phyloP scores from a whole-genome alignment of 1,140 invertebrate genomes.

The Anadara kagoshimensis region DNA sequence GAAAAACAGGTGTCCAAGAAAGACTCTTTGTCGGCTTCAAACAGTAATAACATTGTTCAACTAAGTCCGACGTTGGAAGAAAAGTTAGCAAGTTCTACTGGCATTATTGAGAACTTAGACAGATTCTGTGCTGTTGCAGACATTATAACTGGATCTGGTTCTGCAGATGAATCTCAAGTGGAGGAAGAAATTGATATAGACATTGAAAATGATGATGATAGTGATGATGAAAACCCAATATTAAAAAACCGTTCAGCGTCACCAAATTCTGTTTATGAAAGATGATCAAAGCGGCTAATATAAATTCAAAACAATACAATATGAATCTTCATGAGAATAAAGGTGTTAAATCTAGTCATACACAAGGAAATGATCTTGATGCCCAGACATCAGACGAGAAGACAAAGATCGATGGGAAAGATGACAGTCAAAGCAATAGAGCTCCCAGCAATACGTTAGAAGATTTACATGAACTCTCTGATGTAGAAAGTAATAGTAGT shows the following conservation, averaged over 20 bases:
- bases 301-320: slow-evolving; percentile 25
- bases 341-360: too few species aligned
- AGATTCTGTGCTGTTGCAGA: slow-evolving; percentile 52
- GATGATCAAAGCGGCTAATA: slow-evolving; percentile 57
- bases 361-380: too few species aligned
- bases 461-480: too few species aligned
- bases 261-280: slow-evolving; percentile 66
- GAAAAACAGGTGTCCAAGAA: neutral
- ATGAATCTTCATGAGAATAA: too few species aligned
- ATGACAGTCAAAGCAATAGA: neutral
- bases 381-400: too few species aligned
- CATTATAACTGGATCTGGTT: slow-evolving; percentile 32
- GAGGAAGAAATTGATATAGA: slow-evolving; percentile 66
- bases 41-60: slow-evolving; percentile 8
- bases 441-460: too few species aligned
- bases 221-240: slow-evolving; percentile 54
- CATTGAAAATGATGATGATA: slow-evolving; percentile 63
- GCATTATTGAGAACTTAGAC: slow-evolving; percentile 49
- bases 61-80: slow-evolving; percentile 40
- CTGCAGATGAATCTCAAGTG: slow-evolving; percentile 34
- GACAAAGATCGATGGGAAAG: neutral
- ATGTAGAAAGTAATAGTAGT: neutral
- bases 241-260: slow-evolving; percentile 58
- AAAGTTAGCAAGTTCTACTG: slow-evolving; percentile 39
- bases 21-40: neutral